Evolutionary conservation across 2,113 vertebrate species (phyloP), one percentile per base, ranked within the genome.

Genomic region (Cranoglanis bouderius): DNA sequence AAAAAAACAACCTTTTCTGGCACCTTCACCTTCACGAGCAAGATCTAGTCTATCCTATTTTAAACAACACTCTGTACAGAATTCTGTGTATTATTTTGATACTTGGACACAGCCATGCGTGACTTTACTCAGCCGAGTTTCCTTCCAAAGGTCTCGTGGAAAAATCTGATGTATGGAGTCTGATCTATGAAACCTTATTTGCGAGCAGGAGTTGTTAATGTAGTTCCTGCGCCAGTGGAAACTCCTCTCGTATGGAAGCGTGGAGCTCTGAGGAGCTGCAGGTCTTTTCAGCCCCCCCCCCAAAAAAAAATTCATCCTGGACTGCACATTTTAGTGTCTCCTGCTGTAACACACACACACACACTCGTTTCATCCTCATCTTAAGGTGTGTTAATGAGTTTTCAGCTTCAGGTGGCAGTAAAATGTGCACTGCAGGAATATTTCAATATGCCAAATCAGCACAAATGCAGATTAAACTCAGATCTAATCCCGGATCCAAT

Each of bases 341-440:
- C 13, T 14, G 35, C 67, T 18, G 32, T 72, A 35, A 26, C 18
- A 35, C 19, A 10, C 29, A 19, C 51, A 57, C 77, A 72, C 67
- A 38, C 67, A 80, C 77, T 9, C 51, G 32, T 18, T 35, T 26
- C 35, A 38, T 7, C 19, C 51, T 57, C 53, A 24, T 9, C 24
- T 3, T 61, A 38, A 43, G 35, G 55, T 83, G 81, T 61, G 21
- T 40, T 16, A 59, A 10, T 9, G 81, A 82, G n/a, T 38, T 35
- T 40, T 82, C 53, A 57, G 80, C 80, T 82, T 82, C 53, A 82
- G 67, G 61, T 65, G 70, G 67, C 85, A 29, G 16, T 29, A 86
- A 43, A 74, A 85, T 53, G n/a, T 40, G 70, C 85, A 75, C 21
- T 51, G 70, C 70, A 85, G 65, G 83, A 85, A 74, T 19, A 35